phyloP scores from a whole-genome alignment of 2,888 invertebrate genomes.

The Apodemia zela region DNA sequence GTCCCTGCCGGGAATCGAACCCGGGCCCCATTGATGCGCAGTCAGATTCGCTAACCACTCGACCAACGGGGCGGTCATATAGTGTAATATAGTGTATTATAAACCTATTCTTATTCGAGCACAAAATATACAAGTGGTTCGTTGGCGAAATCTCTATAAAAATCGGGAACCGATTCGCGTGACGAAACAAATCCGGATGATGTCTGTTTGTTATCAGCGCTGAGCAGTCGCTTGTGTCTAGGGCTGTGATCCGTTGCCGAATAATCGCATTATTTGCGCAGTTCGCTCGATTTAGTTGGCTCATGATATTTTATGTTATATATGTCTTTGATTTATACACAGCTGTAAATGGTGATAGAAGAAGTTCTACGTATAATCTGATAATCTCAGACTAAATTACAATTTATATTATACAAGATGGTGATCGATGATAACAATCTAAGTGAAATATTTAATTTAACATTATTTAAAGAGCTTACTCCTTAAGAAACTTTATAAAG shows the following conservation, averaged over 20 bases:
- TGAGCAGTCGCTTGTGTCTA: conserved; percentile 63
- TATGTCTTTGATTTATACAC: neutral
- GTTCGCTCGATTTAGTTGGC: conserved; percentile 52
- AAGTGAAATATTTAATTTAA: neutral
- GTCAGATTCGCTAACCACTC: too few relatives aligned
- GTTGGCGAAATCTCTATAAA: conserved; percentile 26
- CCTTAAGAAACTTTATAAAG: too few relatives aligned
- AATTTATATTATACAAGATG: too few relatives aligned
- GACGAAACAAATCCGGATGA: conserved; percentile 79
- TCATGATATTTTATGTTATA: neutral
- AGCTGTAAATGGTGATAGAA: neutral
- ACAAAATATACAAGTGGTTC: too few relatives aligned
- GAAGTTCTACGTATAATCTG: neutral
- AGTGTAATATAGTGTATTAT: too few relatives aligned
- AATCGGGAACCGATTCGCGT: conserved; percentile 50
- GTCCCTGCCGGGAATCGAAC: too few relatives aligned
- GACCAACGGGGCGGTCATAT: too few relatives aligned
- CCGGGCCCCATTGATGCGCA: too few relatives aligned
- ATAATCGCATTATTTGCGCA: conserved; percentile 68
- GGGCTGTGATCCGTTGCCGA: conserved; percentile 50
- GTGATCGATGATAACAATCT: too few relatives aligned
- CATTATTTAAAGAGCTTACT: too few relatives aligned
- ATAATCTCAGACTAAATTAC: too few relatives aligned
- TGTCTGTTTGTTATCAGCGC: conserved; percentile 78
- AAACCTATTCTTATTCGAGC: too few relatives aligned